Evolutionary conservation across 2,888 invertebrate species (phyloP).

Genomic region (Limnephilus marmoratus): DNA sequence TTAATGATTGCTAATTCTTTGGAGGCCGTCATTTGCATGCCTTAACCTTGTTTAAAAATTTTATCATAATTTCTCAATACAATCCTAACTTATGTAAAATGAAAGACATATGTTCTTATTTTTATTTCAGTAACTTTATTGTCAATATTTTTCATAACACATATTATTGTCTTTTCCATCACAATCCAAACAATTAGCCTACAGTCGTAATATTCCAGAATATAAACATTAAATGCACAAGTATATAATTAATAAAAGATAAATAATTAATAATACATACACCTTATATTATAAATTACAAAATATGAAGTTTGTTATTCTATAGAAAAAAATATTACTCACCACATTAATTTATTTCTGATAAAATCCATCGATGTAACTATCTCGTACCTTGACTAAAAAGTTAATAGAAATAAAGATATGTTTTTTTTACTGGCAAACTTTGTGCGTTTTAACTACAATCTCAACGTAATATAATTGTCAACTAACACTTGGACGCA

Average conservation of each 20-base stretch:
- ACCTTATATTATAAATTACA: neutral
- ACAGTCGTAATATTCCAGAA: neutral
- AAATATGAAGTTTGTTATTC: neutral
- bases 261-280: neutral
- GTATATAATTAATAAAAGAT: neutral
- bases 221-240: neutral
- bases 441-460: neutral
- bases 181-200: slow-evolving; percentile 39
- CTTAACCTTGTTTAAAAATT: neutral
- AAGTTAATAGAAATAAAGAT: neutral
- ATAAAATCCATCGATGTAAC: neutral
- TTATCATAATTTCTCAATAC: neutral
- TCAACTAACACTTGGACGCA: neutral
- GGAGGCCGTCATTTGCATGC: neutral
- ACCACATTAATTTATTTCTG: neutral
- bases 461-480: neutral
- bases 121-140: slow-evolving; percentile 24
- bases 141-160: slow-evolving; percentile 31
- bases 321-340: neutral
- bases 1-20: no score
- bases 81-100: neutral
- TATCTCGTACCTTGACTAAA: neutral
- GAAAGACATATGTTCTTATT: neutral
- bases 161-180: slow-evolving; percentile 33
- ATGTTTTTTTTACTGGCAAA: neutral